Evolutionary conservation across 2,797 vertebrate genomes (phyloP).

Genomic region (Emys orbicularis): DNA sequence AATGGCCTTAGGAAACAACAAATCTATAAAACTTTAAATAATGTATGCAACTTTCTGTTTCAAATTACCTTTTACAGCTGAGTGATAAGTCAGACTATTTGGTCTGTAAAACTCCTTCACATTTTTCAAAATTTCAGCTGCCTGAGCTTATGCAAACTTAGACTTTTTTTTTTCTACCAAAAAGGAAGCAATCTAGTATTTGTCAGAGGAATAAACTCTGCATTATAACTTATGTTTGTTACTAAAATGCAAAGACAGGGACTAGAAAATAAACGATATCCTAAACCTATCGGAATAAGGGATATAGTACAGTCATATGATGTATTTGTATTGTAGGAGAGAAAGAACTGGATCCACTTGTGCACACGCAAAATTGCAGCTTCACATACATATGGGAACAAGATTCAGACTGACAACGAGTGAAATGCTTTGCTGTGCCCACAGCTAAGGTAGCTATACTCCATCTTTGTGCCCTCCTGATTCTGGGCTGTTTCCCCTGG

Average conservation of each 20-base stretch:
- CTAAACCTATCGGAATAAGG: background rate
- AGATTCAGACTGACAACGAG: background rate
- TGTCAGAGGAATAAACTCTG: background rate
- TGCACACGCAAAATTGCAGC: background rate
- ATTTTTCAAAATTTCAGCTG: slow-evolving; percentile 34
- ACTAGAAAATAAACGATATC: background rate
- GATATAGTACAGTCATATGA: background rate
- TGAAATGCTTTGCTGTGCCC: background rate
- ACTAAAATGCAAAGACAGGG: background rate
- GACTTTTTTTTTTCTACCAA: fast-evolving
- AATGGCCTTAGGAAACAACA: slow-evolving; percentile 52
- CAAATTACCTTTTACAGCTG: slow-evolving; percentile 21
- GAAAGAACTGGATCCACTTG: background rate
- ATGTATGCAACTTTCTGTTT: slow-evolving; percentile 59
- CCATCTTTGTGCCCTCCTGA: background rate
- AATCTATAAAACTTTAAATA: slow-evolving; percentile 63
- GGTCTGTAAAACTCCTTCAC: slow-evolving; percentile 12
- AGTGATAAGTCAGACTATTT: slow-evolving; percentile 5
- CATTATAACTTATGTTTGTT: background rate
- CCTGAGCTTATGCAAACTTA: background rate
- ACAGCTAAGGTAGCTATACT: background rate
- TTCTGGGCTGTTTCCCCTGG: background rate
- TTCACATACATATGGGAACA: background rate
- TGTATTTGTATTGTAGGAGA: background rate
- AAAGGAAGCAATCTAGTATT: background rate